These are phyloP conservation scores for Ooceraea biroi DNA, from an alignment of 1,140 invertebrate genomes.

Conservation along the genomic window DNA sequence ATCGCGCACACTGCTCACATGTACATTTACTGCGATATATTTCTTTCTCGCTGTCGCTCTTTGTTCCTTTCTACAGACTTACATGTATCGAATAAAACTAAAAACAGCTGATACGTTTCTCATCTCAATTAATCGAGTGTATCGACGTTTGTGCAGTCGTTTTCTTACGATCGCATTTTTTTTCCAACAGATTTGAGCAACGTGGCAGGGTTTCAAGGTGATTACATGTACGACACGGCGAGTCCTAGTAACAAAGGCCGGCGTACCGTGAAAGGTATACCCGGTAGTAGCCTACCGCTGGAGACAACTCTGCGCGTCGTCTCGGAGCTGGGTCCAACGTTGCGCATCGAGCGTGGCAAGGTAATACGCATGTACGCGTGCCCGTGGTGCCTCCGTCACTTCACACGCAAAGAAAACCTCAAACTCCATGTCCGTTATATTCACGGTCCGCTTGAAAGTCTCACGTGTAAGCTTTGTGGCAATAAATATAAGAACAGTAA, in stretches of 20 bases:
- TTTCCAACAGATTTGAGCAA: constrained; percentile 60
- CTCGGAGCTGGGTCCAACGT: constrained; percentile 82
- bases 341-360: constrained; percentile 83
- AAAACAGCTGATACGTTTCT: constrained; percentile 8
- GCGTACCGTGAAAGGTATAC: constrained; percentile 81
- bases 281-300: constrained; percentile 80
- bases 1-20: neutral
- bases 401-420: constrained; percentile 85
- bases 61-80: neutral
- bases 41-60: too few species aligned
- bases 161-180: neutral
- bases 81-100: neutral
- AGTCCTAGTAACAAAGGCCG: constrained; percentile 76
- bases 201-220: constrained; percentile 32
- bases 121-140: neutral
- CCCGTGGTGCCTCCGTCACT: constrained; percentile 85
- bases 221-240: constrained; percentile 62
- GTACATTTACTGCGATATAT: too few species aligned
- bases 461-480: constrained; percentile 85
- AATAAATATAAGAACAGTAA: constrained; percentile 86
- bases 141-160: neutral
- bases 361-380: constrained; percentile 85
- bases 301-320: constrained; percentile 84
- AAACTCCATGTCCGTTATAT: constrained; percentile 85
- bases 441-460: constrained; percentile 84